Evolutionary conservation across 2,113 vertebrate species (phyloP), one percentile per base, ranked within the genome.

Genomic region (Coptodon bakossiorum): DNA sequence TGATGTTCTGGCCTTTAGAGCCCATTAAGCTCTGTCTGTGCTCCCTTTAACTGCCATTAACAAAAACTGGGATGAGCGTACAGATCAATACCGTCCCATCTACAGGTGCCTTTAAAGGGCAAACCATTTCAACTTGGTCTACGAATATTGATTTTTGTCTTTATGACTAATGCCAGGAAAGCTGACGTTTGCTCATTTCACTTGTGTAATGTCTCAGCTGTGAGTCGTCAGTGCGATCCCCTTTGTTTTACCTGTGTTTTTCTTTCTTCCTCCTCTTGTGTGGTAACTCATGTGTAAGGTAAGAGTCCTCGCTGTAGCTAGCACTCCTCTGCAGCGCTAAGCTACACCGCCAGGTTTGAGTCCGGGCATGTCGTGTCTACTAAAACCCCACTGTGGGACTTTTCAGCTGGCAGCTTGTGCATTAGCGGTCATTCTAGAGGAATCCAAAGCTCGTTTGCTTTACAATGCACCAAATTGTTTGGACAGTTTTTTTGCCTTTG

Each of bases 281-380:
- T 91, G 90, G 54, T 89, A 53, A 86, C 91, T 83, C 48, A 1
- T 79, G 56, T 80, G 68, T 11, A 90, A 94, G 94, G 94, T 95
- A 93, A 94, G 94, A 88, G 57, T 82, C 71, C 63, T 82, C 2
- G 7, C 40, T 19, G 24, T 48, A 14, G 24, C 36, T 31, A 8
- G 68, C 80, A 36, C 36, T 12, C 19, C 6, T 66, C 40, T 17
- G 19, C 88, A 61, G 68, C 29, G 61, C 66, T 85, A 9, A 50
- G 29, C 36, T 38, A 2, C 76, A 2, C 48, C 6, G 10, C 13
- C 31, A 7, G 78, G 36, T 48, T 84, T 83, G 61, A 12, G 31
- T 29, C 24, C 22, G 19, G 19, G 86, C 86, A 86, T 78, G 66
- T 3, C 66, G 10, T 38, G 48, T 79, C 68, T 24, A 43, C 22